Percentiles rank a stretch among this genome's conserved stretches.
Conservation (phyloP, 2,888 invertebrate species). For the Drosophila monieri region DNA sequence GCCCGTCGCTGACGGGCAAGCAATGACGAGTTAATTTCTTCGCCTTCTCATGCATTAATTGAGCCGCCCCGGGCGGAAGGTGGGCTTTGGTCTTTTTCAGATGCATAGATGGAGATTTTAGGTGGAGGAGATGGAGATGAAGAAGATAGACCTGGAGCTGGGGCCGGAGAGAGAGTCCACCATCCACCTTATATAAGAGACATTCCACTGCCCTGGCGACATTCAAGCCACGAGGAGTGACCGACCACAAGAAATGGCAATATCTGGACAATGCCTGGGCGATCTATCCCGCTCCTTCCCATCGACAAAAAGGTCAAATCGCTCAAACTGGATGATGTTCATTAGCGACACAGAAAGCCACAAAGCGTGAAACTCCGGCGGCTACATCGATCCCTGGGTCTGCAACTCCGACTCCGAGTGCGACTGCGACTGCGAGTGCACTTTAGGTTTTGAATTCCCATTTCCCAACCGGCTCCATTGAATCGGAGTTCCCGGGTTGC, state of each 20-base stretch:
- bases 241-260: constrained; percentile 75
- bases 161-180: constrained; percentile 15
- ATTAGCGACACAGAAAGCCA: constrained; percentile 71
- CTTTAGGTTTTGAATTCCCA: not conserved
- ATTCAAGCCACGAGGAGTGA: constrained; percentile 76
- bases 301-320: constrained; percentile 44
- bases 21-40: constrained; percentile 78
- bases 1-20: constrained; percentile 49
- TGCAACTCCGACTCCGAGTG: no score
- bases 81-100: constrained; percentile 20
- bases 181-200: constrained; percentile 67
- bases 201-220: constrained; percentile 54
- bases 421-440: not conserved
- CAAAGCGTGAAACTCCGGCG: constrained; percentile 61
- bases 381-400: constrained; percentile 36
- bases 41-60: constrained; percentile 75
- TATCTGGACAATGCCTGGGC: constrained; percentile 10
- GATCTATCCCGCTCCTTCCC: constrained; percentile 9
- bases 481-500: not conserved
- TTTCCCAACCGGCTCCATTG: constrained; percentile 5
- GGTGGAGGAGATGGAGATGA: constrained; percentile 9
- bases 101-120: constrained; percentile 13
- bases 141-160: not conserved
- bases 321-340: constrained; percentile 78
- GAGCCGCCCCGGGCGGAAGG: constrained; percentile 40